Base-by-base conservation (phyloP, 2,888 invertebrate species). In the Plebejus melissa region DNA sequence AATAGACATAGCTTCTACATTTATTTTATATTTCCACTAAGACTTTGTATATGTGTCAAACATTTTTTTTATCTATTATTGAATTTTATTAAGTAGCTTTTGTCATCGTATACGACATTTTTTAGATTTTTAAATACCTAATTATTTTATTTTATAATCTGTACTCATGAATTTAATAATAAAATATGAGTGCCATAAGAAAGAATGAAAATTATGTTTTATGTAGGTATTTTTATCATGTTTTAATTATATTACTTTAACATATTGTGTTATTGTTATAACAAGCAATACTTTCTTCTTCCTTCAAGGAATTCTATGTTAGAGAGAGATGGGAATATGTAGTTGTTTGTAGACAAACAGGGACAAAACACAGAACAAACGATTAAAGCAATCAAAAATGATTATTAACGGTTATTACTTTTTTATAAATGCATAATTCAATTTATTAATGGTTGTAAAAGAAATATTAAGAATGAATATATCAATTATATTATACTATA, bases 41-140 rank as follows among this genome's bases (percentile, higher is more conserved):
- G 38, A 69, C 38, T 69, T 69, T 16, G 36, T 69, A 7, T 38
- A 69, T n/a, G 69, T 69, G 69, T 69, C 69, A 69, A 69, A 46
- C 9, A 69, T 16, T 38, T 69, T 69, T 3, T 60, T 69, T 60
- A 60, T 69, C 11, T 38, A 69, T n/a, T 7, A 7, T 9, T 58
- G 22, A 58, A 5, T 69, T 36, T 36, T 16, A 36, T 36, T 32
- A 38, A 36, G 69, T 69, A 69, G 69, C 28, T 69, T 69, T 69
- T 36, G 16, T 69, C 38, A 22, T n/a, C 28, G 11, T 28, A 16
- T n/a, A 69, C n/a, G 38, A 38, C 4, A 7, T 7, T 69, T 38
- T 69, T 28, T 13, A 69, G 28, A 69, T 69, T 58, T 57, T 28
- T 60, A 60, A 28, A 28, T 60, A 60, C 7, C 22, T 3, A 22